These are phyloP conservation scores for Chrysocyon brachyurus DNA, from an alignment of 2,797 vertebrate species.

Conservation along the genomic window DNA sequence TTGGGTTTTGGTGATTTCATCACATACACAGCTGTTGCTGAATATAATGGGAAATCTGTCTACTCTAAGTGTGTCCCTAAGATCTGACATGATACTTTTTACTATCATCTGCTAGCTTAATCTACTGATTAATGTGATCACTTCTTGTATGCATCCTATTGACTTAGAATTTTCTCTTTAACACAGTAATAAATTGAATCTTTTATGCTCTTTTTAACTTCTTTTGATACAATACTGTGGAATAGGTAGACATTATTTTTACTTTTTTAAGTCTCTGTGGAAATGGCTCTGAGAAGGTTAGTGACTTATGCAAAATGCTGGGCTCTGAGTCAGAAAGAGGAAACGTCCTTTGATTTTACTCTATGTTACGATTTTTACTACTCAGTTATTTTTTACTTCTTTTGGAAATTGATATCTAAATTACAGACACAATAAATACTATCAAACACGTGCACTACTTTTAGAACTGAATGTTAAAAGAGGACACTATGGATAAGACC, in stretches of 20 bases:
- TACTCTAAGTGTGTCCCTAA: neutral
- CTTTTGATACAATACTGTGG: neutral
- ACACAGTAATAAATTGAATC: neutral
- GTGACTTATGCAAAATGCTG: neutral
- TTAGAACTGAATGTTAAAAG: neutral
- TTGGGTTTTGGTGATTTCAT: conserved; percentile 54
- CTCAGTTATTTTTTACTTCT: conserved; percentile 39
- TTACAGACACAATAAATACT: neutral
- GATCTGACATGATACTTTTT: conserved; percentile 49
- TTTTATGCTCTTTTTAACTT: conserved; percentile 2
- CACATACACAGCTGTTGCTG: conserved; percentile 48
- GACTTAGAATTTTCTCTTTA: conserved; percentile 56
- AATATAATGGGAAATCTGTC: conserved; percentile 56
- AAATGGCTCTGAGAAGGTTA: conserved; percentile 28
- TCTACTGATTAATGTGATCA: conserved; percentile 20
- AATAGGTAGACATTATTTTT: neutral
- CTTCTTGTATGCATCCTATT: conserved; percentile 42
- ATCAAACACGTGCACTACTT: neutral
- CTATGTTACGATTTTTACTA: conserved; percentile 45
- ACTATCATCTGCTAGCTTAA: conserved; percentile 44
- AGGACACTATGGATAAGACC: neutral
- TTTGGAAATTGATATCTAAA: conserved; percentile 20
- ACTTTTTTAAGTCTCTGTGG: neutral
- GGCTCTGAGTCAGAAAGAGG: conserved; percentile 5
- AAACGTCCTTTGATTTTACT: conserved; percentile 27